These are phyloP conservation scores for Xestoiulus laeticollis DNA, from an alignment of 2,888 invertebrate species.

Conservation along the genomic window DNA sequence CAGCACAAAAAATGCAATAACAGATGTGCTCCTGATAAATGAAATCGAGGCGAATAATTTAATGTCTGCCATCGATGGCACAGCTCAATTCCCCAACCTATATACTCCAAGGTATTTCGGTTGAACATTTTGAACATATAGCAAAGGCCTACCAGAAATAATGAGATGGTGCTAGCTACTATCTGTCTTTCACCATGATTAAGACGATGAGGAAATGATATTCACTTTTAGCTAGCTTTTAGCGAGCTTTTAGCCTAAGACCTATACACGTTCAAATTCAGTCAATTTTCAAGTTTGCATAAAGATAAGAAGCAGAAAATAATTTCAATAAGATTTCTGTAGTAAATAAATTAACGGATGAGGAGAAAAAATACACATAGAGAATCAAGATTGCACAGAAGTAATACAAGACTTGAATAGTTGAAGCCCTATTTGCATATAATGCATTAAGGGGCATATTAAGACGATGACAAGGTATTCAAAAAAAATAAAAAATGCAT, in stretches of 20 bases:
- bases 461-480: background rate
- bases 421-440: background rate
- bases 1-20: background rate
- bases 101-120: background rate
- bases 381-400: background rate
- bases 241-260: too few species aligned
- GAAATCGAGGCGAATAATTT: constrained; percentile 11
- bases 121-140: background rate
- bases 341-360: constrained; percentile 15
- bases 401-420: background rate
- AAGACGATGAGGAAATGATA: constrained; percentile 13
- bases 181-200: background rate
- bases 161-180: background rate
- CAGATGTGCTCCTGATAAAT: background rate
- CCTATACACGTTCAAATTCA: constrained; percentile 1
- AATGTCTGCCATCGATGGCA: background rate
- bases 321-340: constrained; percentile 3
- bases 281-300: constrained; percentile 6
- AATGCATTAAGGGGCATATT: constrained; percentile 19
- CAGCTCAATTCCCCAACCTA: background rate
- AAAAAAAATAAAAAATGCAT: background rate
- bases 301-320: background rate
- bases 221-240: constrained; percentile 11
- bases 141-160: background rate
- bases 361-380: background rate